Evolutionary conservation across 2,888 invertebrate species (phyloP).

Genomic region (Petrolisthes cinctipes): DNA sequence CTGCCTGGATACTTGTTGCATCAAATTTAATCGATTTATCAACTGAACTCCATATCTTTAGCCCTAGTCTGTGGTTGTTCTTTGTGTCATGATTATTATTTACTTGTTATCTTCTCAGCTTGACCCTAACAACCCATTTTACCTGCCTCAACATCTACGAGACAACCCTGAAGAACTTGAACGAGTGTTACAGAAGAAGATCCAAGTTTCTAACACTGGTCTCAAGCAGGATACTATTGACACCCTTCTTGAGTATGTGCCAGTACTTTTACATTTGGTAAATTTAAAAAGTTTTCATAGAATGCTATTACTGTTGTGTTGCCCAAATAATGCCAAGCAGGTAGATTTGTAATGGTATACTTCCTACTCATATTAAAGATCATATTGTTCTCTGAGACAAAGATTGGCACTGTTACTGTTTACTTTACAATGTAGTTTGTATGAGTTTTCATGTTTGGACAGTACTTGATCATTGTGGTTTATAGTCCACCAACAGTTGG

Average conservation of each 20-base stretch:
- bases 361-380: too few relatives aligned
- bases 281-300: too few relatives aligned
- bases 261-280: neutral
- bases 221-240: constrained; percentile 38
- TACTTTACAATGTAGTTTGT: too few relatives aligned
- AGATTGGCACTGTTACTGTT: too few relatives aligned
- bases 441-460: too few relatives aligned
- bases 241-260: constrained; percentile 54
- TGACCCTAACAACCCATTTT: constrained; percentile 57
- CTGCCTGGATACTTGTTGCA: neutral
- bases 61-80: neutral
- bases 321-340: too few relatives aligned
- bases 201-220: constrained; percentile 34
- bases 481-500: too few relatives aligned
- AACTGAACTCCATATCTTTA: neutral
- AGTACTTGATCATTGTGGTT: too few relatives aligned
- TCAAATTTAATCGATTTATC: neutral
- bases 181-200: constrained; percentile 33
- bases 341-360: too few relatives aligned
- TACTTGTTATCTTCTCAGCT: constrained; percentile 24
- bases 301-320: too few relatives aligned
- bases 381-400: too few relatives aligned
- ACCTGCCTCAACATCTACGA: constrained; percentile 51
- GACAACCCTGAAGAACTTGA: constrained; percentile 56
- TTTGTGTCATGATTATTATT: neutral